Percentiles rank a stretch among this genome's conserved stretches.
Conservation (phyloP, 2,113 vertebrate species). For the Corynorhinus townsendii region DNA sequence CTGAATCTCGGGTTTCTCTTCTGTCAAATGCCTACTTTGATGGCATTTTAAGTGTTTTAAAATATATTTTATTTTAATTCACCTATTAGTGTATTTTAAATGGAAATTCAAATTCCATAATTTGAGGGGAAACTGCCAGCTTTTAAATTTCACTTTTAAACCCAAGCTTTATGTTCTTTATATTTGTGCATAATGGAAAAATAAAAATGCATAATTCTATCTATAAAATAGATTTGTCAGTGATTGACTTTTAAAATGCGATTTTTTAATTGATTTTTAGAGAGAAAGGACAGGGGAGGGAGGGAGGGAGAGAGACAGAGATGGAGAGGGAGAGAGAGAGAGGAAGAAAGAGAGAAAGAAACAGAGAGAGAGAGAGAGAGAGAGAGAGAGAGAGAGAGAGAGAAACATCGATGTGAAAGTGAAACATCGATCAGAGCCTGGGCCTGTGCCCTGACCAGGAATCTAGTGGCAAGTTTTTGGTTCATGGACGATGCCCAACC, state of each 20-base stretch:
- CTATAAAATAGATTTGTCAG: not conserved
- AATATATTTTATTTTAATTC: not conserved
- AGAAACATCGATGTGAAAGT: not conserved
- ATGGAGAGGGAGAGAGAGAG: too few species aligned
- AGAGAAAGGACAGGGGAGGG: not conserved
- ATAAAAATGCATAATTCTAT: not conserved
- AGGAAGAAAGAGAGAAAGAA: rapidly evolving
- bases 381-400: not conserved
- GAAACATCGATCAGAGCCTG: not conserved
- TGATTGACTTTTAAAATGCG: not conserved
- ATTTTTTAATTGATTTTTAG: not conserved
- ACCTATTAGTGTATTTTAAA: not conserved
- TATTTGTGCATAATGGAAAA: not conserved
- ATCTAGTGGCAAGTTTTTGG: not conserved
- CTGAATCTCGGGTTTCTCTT: not conserved
- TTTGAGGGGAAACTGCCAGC: not conserved
- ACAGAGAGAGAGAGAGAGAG: too few species aligned
- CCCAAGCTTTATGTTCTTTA: not conserved
- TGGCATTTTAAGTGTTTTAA: not conserved
- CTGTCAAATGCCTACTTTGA: not conserved
- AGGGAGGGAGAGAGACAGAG: too few species aligned
- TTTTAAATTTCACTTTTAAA: not conserved
- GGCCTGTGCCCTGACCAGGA: not conserved
- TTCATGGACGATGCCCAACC: not conserved
- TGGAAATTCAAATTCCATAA: not conserved